These are phyloP conservation scores for Augiades crinisus DNA, from an alignment of 2,888 invertebrate species.

Conservation along the genomic window DNA sequence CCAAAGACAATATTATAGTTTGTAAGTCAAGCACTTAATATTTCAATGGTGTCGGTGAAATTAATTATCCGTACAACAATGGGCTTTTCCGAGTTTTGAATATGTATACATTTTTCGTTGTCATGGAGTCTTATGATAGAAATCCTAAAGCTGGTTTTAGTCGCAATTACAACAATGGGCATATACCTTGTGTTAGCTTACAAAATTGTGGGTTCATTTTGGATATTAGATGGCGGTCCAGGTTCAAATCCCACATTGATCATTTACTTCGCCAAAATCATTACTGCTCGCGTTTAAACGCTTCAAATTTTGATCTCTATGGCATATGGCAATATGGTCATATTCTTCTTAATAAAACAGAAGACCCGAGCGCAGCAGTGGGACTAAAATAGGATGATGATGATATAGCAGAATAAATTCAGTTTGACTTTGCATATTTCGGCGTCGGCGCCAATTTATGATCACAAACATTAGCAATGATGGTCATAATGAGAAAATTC, in stretches of 20 bases:
- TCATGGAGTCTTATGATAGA: neutral
- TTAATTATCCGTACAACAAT: conserved; percentile 17
- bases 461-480: conserved; percentile 21
- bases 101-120: conserved; percentile 9
- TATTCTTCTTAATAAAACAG: too few relatives aligned
- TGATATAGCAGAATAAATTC: neutral
- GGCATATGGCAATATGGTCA: too few relatives aligned
- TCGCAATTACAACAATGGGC: too few relatives aligned
- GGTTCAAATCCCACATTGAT: too few relatives aligned
- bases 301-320: too few relatives aligned
- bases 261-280: too few relatives aligned
- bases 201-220: too few relatives aligned
- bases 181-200: too few relatives aligned
- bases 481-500: conserved; percentile 17
- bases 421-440: neutral
- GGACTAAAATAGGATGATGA: too few relatives aligned
- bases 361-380: too few relatives aligned
- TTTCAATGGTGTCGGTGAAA: conserved; percentile 25
- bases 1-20: conserved; percentile 47
- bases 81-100: conserved; percentile 10
- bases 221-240: too few relatives aligned
- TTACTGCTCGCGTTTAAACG: too few relatives aligned
- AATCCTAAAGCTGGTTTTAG: neutral
- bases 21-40: conserved; percentile 39
- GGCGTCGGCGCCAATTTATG: conserved; percentile 5